Evolutionary conservation across 2,113 vertebrate genomes (phyloP), one percentile per base, ranked within the genome.

Genomic region (Paramisgurnus dabryanus): DNA sequence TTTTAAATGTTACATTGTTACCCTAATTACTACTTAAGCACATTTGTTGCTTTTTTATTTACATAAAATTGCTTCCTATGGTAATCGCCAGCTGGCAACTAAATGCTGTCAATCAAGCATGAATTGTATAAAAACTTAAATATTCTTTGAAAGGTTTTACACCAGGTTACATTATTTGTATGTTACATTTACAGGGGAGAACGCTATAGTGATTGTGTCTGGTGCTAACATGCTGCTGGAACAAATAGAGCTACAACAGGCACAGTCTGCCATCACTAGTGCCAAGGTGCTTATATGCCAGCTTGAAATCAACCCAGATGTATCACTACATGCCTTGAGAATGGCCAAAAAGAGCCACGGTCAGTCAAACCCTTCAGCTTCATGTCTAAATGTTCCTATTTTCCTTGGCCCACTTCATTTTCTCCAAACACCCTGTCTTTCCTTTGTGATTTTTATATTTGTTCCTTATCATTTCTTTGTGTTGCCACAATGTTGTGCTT

Each of bases 181-280:
- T 53, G 0, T 86, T 66, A 43, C 34, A 49, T 49, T 77, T 82
- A 69, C 89, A 99, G 97, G 97, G 84, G 94, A 98, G 89, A 99
- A 98, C 64, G 94, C 95, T 89, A 97, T 99, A 65, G 94, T 98
- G 80, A 98, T 99, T 18, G 96, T 99, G 70, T 95, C 96, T 7
- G 97, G 97, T 86, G 96, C 97, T 82, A 99, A 99, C 87, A 90
- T 98, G 87, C 91, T 97, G 87, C 90, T 99, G 86, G 92, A 90
- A 80, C 80, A 34, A n/a, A 90, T 94, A 82, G 96, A 98, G 80
- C 92, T 99, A 83, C 92, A 83, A 76, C 68, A 79, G 15, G 95
- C 94, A 84, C 93, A 92, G 61, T 82, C 87, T 68, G 90, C 91
- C 80, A 92, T 99, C 81, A 68, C 66, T 65, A 89, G 84, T 79